Evolutionary conservation across 37 sponge, comb jelly and placozoan species (phyloP).

Genomic region (Trichoplax adhaerens): DNA sequence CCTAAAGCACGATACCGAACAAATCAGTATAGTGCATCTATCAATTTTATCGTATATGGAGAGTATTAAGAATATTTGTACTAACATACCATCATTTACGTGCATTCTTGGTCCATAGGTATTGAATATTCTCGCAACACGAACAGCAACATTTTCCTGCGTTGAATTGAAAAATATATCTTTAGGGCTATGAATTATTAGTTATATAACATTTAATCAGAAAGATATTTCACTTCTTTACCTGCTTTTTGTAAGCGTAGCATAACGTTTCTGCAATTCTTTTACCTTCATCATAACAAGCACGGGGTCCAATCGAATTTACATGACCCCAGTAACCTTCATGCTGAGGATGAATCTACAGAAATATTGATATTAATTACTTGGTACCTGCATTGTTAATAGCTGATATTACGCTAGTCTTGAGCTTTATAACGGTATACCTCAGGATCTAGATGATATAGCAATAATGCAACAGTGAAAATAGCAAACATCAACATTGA

Average conservation of each 20-base stretch:
- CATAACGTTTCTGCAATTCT: constrained; percentile 86
- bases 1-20: constrained; percentile 15
- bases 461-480: not conserved
- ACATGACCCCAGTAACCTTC: constrained; percentile 87
- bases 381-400: not conserved
- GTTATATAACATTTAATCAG: not conserved
- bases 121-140: constrained; percentile 93
- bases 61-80: not conserved
- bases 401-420: too few species aligned
- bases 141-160: constrained; percentile 66
- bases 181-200: constrained; percentile 1
- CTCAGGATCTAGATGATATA: not conserved
- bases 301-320: constrained; percentile 88
- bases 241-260: constrained; percentile 68
- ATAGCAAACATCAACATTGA: not conserved
- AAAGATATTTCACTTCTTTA: not conserved
- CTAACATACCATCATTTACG: constrained; percentile 62
- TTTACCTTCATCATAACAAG: constrained; percentile 94
- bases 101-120: constrained; percentile 94
- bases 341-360: constrained; percentile 64
- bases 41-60: too few species aligned
- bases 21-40: not conserved
- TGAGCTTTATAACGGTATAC: not conserved
- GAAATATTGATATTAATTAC: not conserved
- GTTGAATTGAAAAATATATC: not conserved